Percentiles rank a stretch among this genome's conserved stretches.
These are phyloP conservation scores for Gallinago jamesoni DNA, from an alignment of 2,113 vertebrate species.

Conservation along the genomic window DNA sequence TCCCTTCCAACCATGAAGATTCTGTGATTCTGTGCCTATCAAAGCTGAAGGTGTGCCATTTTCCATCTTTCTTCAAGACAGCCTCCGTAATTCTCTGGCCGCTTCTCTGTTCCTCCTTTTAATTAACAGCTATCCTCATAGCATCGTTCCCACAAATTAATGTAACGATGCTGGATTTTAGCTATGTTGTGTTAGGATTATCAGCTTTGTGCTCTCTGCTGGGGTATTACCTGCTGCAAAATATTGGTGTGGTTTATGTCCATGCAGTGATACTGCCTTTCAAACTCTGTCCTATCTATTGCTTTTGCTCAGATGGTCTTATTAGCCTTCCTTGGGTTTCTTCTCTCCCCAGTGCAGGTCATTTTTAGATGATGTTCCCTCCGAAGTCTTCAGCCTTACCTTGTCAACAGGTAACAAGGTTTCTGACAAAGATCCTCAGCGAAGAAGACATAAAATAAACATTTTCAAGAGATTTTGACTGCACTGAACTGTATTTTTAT, in stretches of 20 bases:
- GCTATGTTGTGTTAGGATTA: background rate
- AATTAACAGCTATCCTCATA: background rate
- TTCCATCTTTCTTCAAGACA: background rate
- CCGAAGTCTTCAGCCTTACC: background rate
- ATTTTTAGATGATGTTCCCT: background rate
- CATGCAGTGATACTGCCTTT: background rate
- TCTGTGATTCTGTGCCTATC: background rate
- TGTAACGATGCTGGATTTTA: background rate
- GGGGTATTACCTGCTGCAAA: background rate
- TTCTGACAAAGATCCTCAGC: background rate
- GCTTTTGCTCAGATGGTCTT: background rate
- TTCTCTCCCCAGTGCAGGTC: background rate
- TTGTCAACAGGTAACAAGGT: background rate
- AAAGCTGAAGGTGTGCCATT: background rate
- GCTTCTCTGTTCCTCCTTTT: background rate
- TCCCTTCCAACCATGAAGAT: too few species aligned
- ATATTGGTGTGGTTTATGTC: background rate
- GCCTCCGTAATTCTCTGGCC: background rate
- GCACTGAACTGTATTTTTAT: background rate
- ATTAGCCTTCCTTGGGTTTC: background rate
- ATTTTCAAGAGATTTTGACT: background rate
- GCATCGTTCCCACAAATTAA: background rate
- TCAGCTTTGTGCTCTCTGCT: background rate
- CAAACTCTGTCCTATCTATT: background rate
- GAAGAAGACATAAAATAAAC: constrained; percentile 5